Base-by-base conservation (phyloP, 1,140 invertebrate species). In the Heliothis virescens region DNA sequence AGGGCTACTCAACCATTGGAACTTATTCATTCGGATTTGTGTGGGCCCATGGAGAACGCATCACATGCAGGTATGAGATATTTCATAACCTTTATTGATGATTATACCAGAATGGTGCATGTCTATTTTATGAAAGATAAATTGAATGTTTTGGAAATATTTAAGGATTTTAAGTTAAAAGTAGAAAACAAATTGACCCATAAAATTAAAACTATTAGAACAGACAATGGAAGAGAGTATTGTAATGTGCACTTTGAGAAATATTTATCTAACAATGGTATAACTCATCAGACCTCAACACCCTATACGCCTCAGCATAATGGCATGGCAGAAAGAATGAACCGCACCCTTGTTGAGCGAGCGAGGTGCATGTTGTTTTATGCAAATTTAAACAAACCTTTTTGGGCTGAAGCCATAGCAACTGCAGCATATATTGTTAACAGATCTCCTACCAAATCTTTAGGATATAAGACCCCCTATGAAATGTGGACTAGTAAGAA, bases 151-250 rank as follows among this genome's bases (percentile, higher is more conserved):
- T n/a, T n/a, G n/a, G n/a, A n/a, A n/a, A n/a, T n/a, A 15, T 34
- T 63, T 63, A 26, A 41, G 12, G 21, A 63, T 15, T 63, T 34
- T 34, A 18, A 63, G n/a, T 34, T 2, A 15, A 11, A 26, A 3
- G 60, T 63, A 11, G 60, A 63, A n/a, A 63, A 15, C 5, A 5
- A 63, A 34, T 7, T 29, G 4, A 26, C 9, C 0, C 11, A 5
- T 63, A 26, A 29, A 34, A 63, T 63, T 41, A 63, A 63, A 41
- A 63, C 26, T 34, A 9, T 63, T 12, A 63, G 60, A 13, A 63
- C 60, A 29, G 21, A 63, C 12, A 63, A 63, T 63, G 60, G 60
- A 13, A 41, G 0, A 1, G 60, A 63, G 15, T 63, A 29, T n/a
- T 18, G 18, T 11, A 63, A 63, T 34, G 15, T 3, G 1, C 1